phyloP scores from a whole-genome alignment of 2,888 invertebrate genomes.

The Halocaridina rubra region DNA sequence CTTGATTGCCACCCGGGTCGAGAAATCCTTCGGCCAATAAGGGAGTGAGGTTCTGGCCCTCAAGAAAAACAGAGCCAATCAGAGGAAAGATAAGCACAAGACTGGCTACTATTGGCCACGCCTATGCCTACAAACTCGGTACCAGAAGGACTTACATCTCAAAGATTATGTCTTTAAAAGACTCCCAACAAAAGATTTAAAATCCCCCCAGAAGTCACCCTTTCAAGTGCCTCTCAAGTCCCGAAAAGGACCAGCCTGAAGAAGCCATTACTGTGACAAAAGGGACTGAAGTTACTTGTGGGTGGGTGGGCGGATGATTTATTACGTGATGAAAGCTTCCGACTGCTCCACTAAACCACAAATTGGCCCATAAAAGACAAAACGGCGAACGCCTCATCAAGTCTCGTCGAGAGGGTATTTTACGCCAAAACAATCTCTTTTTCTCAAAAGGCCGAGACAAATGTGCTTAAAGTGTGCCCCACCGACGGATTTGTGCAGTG shows the following conservation, averaged over 20 bases:
- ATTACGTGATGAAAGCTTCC: conserved; percentile 54
- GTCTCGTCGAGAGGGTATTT: no score
- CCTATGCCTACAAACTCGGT: background rate
- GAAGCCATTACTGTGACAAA: conserved; percentile 59
- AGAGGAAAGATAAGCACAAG: conserved; percentile 45
- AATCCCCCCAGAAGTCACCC: background rate
- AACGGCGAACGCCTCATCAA: no score
- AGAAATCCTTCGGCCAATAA: conserved; percentile 46
- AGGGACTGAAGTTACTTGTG: conserved; percentile 53
- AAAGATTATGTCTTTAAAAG: no score
- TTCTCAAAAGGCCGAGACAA: no score
- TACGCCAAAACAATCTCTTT: no score
- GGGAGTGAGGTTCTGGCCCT: conserved; percentile 33
- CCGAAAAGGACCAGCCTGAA: conserved; percentile 26
- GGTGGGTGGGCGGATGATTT: conserved; percentile 57
- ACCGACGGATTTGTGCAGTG: no score
- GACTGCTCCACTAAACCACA: conserved; percentile 51
- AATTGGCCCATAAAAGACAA: conserved; percentile 43
- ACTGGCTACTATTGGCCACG: conserved; percentile 56
- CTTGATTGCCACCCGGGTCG: conserved; percentile 45
- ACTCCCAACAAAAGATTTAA: conserved; percentile 15
- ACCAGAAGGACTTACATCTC: conserved; percentile 35
- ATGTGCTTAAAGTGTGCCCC: no score
- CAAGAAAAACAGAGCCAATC: conserved; percentile 54
- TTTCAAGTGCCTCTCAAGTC: conserved; percentile 21